Evolutionary conservation across 2,888 invertebrate genomes (phyloP).

Genomic region (Piscicola geometra): DNA sequence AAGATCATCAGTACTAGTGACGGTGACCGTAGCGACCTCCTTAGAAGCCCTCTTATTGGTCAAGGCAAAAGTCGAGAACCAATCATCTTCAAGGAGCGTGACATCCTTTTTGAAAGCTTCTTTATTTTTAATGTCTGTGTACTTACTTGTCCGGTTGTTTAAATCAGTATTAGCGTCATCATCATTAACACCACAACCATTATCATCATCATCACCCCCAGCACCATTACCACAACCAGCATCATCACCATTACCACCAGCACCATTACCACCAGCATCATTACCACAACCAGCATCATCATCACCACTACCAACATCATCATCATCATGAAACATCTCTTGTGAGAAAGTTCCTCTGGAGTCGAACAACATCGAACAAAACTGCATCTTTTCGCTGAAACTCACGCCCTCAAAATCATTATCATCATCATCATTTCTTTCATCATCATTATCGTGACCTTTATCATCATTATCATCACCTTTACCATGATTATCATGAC

Average conservation of each 20-base stretch:
- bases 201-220: not conserved
- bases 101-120: too few species aligned
- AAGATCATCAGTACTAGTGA: too few species aligned
- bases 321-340: constrained; percentile 25
- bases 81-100: not conserved
- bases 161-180: not conserved
- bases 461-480: not conserved
- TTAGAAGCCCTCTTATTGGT: not conserved
- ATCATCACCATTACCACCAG: not conserved
- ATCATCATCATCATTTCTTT: not conserved
- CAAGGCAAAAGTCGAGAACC: not conserved
- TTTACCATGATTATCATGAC: not conserved
- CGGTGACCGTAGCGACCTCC: too few species aligned
- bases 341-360: constrained; percentile 12
- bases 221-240: not conserved
- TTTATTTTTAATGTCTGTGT: too few species aligned
- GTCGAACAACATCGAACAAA: constrained; percentile 24
- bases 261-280: not conserved
- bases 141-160: not conserved
- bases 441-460: not conserved
- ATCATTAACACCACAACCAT: not conserved
- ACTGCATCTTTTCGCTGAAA: constrained; percentile 18
- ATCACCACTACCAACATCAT: not conserved
- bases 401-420: not conserved
- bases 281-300: not conserved